Conservation (phyloP, 2,888 invertebrate species). For the Osedax frankpressi region DNA sequence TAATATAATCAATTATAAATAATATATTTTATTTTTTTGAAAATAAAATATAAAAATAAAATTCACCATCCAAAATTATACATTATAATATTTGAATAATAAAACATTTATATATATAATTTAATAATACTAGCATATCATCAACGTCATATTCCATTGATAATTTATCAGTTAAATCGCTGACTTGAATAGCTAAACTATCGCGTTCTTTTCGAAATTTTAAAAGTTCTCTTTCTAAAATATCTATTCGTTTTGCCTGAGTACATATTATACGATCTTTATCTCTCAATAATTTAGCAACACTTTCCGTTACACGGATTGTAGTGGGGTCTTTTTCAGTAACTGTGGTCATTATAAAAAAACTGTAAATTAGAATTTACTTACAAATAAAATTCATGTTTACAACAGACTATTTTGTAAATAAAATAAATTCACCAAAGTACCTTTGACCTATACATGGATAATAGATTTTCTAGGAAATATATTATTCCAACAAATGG, state of each 20-base stretch:
- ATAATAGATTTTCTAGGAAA: too few species aligned
- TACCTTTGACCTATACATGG: neutral
- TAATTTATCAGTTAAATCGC: neutral
- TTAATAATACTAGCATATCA: neutral
- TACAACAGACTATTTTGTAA: neutral
- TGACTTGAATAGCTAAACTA: neutral
- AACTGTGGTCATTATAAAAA: neutral
- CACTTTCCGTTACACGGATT: neutral
- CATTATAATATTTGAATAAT: neutral
- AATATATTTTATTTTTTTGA: too few species aligned
- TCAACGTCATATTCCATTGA: neutral
- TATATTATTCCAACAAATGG: too few species aligned
- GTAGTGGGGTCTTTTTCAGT: neutral
- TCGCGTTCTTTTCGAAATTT: conserved; percentile 24
- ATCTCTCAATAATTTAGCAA: conserved; percentile 20
- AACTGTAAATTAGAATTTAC: neutral
- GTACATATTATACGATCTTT: conserved; percentile 24
- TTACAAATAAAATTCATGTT: neutral
- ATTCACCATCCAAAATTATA: too few species aligned
- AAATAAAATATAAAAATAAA: too few species aligned
- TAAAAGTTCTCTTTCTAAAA: conserved; percentile 23
- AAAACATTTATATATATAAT: neutral
- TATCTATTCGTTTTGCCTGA: conserved; percentile 25
- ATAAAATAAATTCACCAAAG: neutral
- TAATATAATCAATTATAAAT: too few species aligned